Evolutionary conservation across 2,888 invertebrate genomes (phyloP).

Genomic region (Graphium colonna): DNA sequence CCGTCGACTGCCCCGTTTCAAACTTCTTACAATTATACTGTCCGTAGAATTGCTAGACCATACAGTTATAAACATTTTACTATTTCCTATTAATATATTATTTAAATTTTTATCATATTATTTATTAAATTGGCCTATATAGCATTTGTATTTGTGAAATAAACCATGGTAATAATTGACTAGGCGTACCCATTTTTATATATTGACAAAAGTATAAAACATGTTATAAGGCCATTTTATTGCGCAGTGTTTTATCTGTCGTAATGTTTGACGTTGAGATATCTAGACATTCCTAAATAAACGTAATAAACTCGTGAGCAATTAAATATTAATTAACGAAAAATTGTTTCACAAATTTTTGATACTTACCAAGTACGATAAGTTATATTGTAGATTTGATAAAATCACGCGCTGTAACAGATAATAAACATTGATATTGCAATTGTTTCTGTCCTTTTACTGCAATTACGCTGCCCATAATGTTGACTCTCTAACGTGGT

Average conservation of each 20-base stretch:
- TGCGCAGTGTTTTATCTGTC: slow-evolving; percentile 2
- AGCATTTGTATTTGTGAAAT: no score
- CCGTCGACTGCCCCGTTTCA: no score
- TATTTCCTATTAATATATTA: no score
- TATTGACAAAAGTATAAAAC: background rate
- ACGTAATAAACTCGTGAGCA: background rate
- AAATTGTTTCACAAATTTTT: background rate
- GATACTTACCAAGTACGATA: slow-evolving; percentile 3
- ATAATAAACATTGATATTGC: slow-evolving; percentile 4
- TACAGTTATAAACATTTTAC: no score
- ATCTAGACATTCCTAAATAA: slow-evolving; percentile 13
- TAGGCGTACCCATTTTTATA: background rate
- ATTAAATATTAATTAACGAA: slow-evolving; percentile 11
- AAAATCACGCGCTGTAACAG: slow-evolving; percentile 5
- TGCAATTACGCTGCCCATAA: background rate
- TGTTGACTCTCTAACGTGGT: no score
- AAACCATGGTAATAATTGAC: background rate
- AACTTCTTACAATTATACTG: no score
- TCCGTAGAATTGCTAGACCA: no score
- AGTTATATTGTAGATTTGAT: slow-evolving; percentile 1
- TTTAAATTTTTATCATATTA: no score
- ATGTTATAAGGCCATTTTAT: background rate
- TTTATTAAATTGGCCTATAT: no score
- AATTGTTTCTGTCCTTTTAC: background rate
- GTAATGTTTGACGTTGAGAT: slow-evolving; percentile 4